These are phyloP conservation scores for Drosophila basisetae DNA, from an alignment of 2,888 invertebrate species.

Conservation along the genomic window DNA sequence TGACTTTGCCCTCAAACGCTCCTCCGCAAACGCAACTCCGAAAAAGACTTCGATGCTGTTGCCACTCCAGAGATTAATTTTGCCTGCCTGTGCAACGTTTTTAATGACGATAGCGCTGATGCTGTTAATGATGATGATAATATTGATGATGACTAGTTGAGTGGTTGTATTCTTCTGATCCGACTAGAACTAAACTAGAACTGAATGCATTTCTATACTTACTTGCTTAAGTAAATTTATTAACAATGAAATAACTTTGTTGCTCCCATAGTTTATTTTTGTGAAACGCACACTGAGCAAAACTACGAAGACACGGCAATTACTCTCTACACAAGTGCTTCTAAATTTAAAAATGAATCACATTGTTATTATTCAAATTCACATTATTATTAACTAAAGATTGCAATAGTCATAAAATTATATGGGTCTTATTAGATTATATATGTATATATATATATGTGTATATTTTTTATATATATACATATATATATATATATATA, in stretches of 20 bases:
- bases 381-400: neutral
- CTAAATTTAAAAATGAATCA: neutral
- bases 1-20: constrained; percentile 22
- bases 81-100: constrained; percentile 41
- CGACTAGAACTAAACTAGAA: neutral
- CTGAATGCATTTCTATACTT: constrained; percentile 6
- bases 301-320: neutral
- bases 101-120: constrained; percentile 15
- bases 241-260: neutral
- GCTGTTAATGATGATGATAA: constrained; percentile 8
- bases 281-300: too few species aligned
- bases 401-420: neutral
- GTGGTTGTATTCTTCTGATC: neutral
- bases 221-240: neutral
- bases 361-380: neutral
- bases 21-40: neutral
- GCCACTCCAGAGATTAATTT: constrained; percentile 54
- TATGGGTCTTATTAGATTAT: neutral
- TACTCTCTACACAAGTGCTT: neutral
- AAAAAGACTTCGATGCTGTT: constrained; percentile 46
- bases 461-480: too few species aligned
- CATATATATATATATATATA: neutral
- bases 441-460: neutral
- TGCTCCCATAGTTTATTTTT: neutral
- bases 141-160: constrained; percentile 3